Evolutionary conservation across 1,140 invertebrate genomes (phyloP), one percentile per base, ranked within the genome.

Genomic region (Planococcus citri): DNA sequence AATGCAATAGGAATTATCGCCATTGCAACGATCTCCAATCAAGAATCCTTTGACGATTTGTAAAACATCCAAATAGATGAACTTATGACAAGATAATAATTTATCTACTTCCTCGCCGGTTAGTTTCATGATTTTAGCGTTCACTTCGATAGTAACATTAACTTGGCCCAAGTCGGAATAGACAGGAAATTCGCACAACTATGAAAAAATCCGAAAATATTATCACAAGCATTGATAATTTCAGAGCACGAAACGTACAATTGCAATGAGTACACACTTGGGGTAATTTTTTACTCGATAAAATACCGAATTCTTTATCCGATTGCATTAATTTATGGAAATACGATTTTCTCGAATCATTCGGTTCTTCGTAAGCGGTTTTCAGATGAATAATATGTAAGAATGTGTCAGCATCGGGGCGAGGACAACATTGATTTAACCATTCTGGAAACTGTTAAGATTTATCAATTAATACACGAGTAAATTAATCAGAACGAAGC

Each of bases 161-260:
- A 96, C 81, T 78, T 92, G 85, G 0, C 95, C 95, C 21, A 88
- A 85, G 21, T 87, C 83, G 61, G 92, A 86, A 76, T 88, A 98
- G 68, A 96, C 83, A 0, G 94, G 90, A 82, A 98, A 98, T 60
- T 82, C 77, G 68, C 87, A 87, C 24, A 90, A 78, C 84, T 87
- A 58, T 17, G 17, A 58, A 8, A 6, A 4, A 58, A n/a, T n/a
- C 29, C n/a, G 41, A 20, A 9, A 51, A 20, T 9, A 51, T 51
- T 51, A 51, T 17, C 10, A 51, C n/a, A n/a, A n/a, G n/a, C n/a
- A n/a, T 51, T 3, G 41, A 20, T 51, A 24, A 24, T 64, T 64
- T 6, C 10, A 9, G 22, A 25, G 9, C 25, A 25, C 10, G 17
- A 9, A 60, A 9, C 57, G 17, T n/a, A 8, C n/a, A 60, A 60